Evolutionary conservation across 2,113 vertebrate species (phyloP), one percentile per base, ranked within the genome.

Genomic region (Apistogramma diplotaenia): DNA sequence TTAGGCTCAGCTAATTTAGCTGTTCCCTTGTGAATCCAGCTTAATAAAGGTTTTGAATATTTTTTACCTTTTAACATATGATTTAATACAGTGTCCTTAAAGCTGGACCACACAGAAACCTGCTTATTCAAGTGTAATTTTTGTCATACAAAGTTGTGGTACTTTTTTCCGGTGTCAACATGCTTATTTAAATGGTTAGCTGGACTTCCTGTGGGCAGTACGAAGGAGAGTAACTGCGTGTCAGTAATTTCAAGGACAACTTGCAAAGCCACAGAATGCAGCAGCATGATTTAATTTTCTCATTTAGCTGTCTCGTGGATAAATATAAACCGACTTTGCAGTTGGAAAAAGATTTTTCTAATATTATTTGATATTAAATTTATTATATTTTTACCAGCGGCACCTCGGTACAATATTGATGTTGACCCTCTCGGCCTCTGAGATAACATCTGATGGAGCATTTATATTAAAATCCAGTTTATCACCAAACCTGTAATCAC

Each of bases 41-140:
- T 2, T 29, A 33, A 82, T 58, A 62, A 84, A 84, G 81, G 70
- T 27, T 85, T 27, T 35, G 23, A 53, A 57, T 70, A 67, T 62
- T 60, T 35, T 35, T 70, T 78, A 29, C 51, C 27, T 57, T 77
- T 53, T 71, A 7, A 72, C 61, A 59, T 54, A 35, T 23, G 8
- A 21, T 54, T 72, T 51, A 51, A 8, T 7, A n/a, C 16, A 29
- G 2, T 51, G 16, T 70, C 43, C 29, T 70, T 46, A 15, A 5
- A 21, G 51, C 19, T 18, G 5, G 16, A 19, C 49, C 16, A 29
- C 40, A 9, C 6, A 29, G 31, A 21, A 8, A 49, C 25, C 2
- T 37, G 11, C 37, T 3, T 27, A 2, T 40, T 53, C 40, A 15
- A 46, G 40, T 51, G 5, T 16, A 19, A 79, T 76, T 40, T 49